phyloP scores from a whole-genome alignment of 2,113 vertebrate species.

The Paedocypris sp. region DNA sequence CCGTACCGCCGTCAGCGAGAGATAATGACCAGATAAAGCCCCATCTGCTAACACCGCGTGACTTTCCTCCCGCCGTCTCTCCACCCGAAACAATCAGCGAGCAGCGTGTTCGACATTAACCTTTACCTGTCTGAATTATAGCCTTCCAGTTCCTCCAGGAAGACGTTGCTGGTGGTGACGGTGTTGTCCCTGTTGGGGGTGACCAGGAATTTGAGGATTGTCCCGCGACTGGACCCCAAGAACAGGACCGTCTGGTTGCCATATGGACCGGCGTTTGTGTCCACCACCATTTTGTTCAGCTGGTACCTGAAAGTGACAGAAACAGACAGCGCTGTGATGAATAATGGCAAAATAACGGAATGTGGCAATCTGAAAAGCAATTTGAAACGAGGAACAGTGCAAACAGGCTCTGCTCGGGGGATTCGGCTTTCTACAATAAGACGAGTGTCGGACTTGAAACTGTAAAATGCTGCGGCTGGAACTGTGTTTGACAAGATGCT shows the following conservation, averaged over 20 bases:
- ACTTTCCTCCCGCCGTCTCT: slow-evolving; percentile 10
- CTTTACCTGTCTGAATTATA: slow-evolving; percentile 82
- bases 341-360: slow-evolving; percentile 44
- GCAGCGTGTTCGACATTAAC: not conserved
- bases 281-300: slow-evolving; percentile 86
- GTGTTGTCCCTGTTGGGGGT: slow-evolving; percentile 66
- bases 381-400: slow-evolving; percentile 48
- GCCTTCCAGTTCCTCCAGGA: slow-evolving; percentile 90
- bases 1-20: slow-evolving; percentile 41
- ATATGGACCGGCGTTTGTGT: slow-evolving; percentile 73
- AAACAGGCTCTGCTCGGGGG: slow-evolving; percentile 15
- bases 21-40: slow-evolving; percentile 41
- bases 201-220: slow-evolving; percentile 87
- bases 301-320: slow-evolving; percentile 66
- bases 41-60: slow-evolving; percentile 16
- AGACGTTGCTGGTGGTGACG: slow-evolving; percentile 63
- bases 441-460: slow-evolving; percentile 45
- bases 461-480: too few relatives aligned
- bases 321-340: not conserved
- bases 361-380: slow-evolving; percentile 36
- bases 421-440: slow-evolving; percentile 33
- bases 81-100: slow-evolving; percentile 3
- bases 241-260: slow-evolving; percentile 84
- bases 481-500: too few relatives aligned
- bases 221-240: slow-evolving; percentile 82